phyloP scores from a whole-genome alignment of 92 coral and sea anemone species.

The Epizoanthus stellaris region DNA sequence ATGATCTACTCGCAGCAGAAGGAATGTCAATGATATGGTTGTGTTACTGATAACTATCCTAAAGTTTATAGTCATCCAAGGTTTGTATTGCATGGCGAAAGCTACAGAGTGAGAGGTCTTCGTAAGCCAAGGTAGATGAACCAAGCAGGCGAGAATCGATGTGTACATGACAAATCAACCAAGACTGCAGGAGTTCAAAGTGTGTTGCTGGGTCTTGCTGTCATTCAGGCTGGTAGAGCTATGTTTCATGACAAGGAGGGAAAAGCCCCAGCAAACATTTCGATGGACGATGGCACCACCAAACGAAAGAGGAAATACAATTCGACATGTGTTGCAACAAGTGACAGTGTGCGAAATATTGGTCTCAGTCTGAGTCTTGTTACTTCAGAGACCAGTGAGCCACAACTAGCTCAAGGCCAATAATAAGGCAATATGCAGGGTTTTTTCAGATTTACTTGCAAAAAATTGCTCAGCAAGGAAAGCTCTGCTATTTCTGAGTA shows the following conservation, averaged over 20 bases:
- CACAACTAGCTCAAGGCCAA: neutral
- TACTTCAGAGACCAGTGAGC: neutral
- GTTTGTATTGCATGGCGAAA: no score
- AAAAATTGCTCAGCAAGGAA: no score
- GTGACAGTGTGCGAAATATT: conserved; percentile 7
- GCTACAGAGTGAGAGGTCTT: no score
- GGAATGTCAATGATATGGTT: no score
- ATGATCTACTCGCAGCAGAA: no score
- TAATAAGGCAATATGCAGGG: neutral
- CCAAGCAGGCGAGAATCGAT: no score
- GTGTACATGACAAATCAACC: no score
- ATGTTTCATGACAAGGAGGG: conserved; percentile 27
- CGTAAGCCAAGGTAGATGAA: no score
- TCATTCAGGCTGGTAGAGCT: conserved; percentile 28
- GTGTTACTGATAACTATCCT: no score
- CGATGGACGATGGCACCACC: conserved; percentile 22
- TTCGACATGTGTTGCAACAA: conserved; percentile 4
- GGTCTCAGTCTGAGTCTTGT: neutral
- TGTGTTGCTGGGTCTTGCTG: neutral
- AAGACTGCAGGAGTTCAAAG: no score
- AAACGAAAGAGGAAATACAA: conserved; percentile 19
- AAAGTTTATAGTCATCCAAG: no score
- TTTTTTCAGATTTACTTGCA: neutral
- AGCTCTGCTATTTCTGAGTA: no score
- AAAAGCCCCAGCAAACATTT: conserved; percentile 9